Conservation (phyloP, 2,888 invertebrate species). For the Hyles lineata region DNA sequence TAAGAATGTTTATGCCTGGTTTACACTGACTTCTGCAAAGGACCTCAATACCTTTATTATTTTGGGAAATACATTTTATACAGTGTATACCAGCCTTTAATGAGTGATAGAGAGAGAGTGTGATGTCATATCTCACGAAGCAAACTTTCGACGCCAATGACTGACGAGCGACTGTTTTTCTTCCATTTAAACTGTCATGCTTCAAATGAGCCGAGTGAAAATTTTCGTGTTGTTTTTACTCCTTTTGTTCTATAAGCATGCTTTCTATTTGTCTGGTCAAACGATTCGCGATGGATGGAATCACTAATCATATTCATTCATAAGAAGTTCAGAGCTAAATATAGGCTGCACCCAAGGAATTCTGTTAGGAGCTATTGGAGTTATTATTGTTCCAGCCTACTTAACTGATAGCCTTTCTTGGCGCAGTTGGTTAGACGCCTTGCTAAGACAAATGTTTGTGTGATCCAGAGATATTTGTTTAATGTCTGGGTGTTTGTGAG, state of each 20-base stretch:
- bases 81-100: constrained; percentile 49
- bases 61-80: background rate
- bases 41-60: too few species aligned
- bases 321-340: too few species aligned
- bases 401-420: too few species aligned
- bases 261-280: constrained; percentile 42
- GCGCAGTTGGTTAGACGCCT: too few species aligned
- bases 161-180: constrained; percentile 75
- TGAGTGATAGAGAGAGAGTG: constrained; percentile 77
- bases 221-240: constrained; percentile 46
- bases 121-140: constrained; percentile 56
- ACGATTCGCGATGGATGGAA: constrained; percentile 10
- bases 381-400: too few species aligned
- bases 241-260: constrained; percentile 49
- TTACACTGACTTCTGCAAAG: too few species aligned
- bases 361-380: too few species aligned
- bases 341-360: too few species aligned
- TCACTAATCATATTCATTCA: background rate
- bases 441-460: too few species aligned
- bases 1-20: too few species aligned
- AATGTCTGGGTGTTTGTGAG: too few species aligned
- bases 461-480: too few species aligned
- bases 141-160: constrained; percentile 67
- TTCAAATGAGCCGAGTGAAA: constrained; percentile 69
- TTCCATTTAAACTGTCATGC: constrained; percentile 68